phyloP scores from a whole-genome alignment of 2,888 invertebrate genomes.

The Ditula angustiorana region DNA sequence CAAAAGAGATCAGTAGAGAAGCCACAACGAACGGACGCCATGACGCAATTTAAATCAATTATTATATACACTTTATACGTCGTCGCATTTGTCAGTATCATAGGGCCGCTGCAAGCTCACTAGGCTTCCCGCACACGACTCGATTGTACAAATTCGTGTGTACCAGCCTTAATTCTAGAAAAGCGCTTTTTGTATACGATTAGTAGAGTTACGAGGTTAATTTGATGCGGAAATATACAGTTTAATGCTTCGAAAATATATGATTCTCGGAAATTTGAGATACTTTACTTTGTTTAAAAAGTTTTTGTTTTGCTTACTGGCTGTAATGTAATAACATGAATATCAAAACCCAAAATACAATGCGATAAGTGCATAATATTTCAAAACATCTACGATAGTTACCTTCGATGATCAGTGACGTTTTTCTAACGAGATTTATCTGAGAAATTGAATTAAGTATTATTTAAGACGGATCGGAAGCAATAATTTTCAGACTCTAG shows the following conservation, averaged over 20 bases:
- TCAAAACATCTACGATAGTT: neutral
- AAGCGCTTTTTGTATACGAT: slow-evolving; percentile 48
- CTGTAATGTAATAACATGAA: neutral
- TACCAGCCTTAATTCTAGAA: slow-evolving; percentile 27
- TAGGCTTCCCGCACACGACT: slow-evolving; percentile 19
- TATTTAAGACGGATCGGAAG: too few species aligned
- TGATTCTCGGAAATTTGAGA: neutral
- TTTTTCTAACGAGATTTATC: too few species aligned
- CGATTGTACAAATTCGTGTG: slow-evolving; percentile 22
- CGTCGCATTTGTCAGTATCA: neutral
- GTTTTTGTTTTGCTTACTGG: neutral
- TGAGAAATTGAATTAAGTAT: too few species aligned
- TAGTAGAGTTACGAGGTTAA: slow-evolving; percentile 18
- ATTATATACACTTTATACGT: slow-evolving; percentile 18
- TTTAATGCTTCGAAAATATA: neutral
- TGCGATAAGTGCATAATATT: neutral
- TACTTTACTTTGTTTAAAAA: neutral
- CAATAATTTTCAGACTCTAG: too few species aligned
- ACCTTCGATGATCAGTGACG: too few species aligned
- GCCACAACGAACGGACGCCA: slow-evolving; percentile 8
- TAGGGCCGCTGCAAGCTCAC: slow-evolving; percentile 41
- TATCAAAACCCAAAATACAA: slow-evolving; percentile 17
- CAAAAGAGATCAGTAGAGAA: slow-evolving; percentile 25
- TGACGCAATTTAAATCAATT: slow-evolving; percentile 37
- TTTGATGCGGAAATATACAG: slow-evolving; percentile 14